These are phyloP conservation scores for Drusus annulatus DNA, from an alignment of 1,140 invertebrate genomes.

Conservation along the genomic window DNA sequence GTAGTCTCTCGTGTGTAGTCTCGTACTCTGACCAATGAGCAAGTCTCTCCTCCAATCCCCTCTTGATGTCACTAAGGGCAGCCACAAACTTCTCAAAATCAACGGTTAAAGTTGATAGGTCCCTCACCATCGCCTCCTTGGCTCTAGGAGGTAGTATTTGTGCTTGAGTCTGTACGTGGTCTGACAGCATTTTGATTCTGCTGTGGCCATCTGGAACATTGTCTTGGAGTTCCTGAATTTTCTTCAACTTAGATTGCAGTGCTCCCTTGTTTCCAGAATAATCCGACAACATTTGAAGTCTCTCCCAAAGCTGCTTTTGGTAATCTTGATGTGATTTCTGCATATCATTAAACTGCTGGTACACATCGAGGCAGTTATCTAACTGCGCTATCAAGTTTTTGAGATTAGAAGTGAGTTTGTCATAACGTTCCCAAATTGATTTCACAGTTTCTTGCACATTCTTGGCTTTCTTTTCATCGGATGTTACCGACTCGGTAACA, in stretches of 20 bases:
- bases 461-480: slow-evolving; percentile 74
- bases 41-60: slow-evolving; percentile 86
- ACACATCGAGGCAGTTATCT: slow-evolving; percentile 82
- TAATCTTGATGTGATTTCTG: slow-evolving; percentile 89
- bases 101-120: slow-evolving; percentile 81
- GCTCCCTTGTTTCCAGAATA: slow-evolving; percentile 86
- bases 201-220: slow-evolving; percentile 81
- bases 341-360: slow-evolving; percentile 89
- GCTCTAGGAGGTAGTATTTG: slow-evolving; percentile 80
- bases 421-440: slow-evolving; percentile 83
- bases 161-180: slow-evolving; percentile 79
- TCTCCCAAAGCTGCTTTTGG: slow-evolving; percentile 90
- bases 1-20: slow-evolving; percentile 84
- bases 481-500: slow-evolving; percentile 71
- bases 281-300: slow-evolving; percentile 82
- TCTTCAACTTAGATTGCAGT: slow-evolving; percentile 80
- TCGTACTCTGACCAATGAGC: slow-evolving; percentile 95
- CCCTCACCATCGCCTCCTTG: slow-evolving; percentile 86
- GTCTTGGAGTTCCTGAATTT: slow-evolving; percentile 85
- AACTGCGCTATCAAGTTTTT: slow-evolving; percentile 72
- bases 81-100: slow-evolving; percentile 89
- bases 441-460: slow-evolving; percentile 80
- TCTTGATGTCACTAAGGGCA: slow-evolving; percentile 82
- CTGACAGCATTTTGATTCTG: slow-evolving; percentile 79
- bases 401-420: slow-evolving; percentile 74